Conservation (phyloP, 2,797 vertebrate species). For the Aldrovandia affinis region DNA sequence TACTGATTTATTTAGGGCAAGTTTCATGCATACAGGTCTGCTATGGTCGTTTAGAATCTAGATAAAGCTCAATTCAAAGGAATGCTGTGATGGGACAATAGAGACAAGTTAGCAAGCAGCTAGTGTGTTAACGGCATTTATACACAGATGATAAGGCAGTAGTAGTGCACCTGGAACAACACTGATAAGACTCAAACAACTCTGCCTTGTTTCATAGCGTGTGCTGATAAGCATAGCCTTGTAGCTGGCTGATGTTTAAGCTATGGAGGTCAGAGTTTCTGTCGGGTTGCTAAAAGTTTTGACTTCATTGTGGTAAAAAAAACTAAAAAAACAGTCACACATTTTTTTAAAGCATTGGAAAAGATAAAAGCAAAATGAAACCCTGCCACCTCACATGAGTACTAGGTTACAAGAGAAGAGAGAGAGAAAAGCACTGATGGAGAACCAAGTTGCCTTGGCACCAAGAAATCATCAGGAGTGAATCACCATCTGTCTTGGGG, state of each 20-base stretch:
- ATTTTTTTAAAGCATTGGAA: too few species aligned
- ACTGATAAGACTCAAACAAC: slow-evolving; percentile 11
- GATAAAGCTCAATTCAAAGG: background rate
- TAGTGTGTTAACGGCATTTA: slow-evolving; percentile 8
- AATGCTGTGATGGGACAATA: slow-evolving; percentile 1
- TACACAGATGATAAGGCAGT: background rate
- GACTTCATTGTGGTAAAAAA: slow-evolving; percentile 12
- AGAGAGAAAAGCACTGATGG: background rate
- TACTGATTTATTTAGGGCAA: background rate
- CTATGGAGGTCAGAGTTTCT: slow-evolving; percentile 8
- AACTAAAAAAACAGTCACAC: background rate
- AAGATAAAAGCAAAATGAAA: background rate
- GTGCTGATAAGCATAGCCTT: slow-evolving; percentile 15
- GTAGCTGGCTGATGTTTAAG: slow-evolving; percentile 19
- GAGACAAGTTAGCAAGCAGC: background rate
- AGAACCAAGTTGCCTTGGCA: background rate
- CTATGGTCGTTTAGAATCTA: background rate
- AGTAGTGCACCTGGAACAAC: background rate
- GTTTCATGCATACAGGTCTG: background rate
- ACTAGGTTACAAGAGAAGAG: background rate
- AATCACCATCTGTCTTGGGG: background rate
- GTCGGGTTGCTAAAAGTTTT: background rate
- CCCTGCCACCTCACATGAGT: background rate
- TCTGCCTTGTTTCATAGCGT: background rate
- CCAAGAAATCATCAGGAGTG: background rate